phyloP scores from a whole-genome alignment of 37 sponge, comb jelly and placozoan genomes.

The Ephydatia muelleri region DNA sequence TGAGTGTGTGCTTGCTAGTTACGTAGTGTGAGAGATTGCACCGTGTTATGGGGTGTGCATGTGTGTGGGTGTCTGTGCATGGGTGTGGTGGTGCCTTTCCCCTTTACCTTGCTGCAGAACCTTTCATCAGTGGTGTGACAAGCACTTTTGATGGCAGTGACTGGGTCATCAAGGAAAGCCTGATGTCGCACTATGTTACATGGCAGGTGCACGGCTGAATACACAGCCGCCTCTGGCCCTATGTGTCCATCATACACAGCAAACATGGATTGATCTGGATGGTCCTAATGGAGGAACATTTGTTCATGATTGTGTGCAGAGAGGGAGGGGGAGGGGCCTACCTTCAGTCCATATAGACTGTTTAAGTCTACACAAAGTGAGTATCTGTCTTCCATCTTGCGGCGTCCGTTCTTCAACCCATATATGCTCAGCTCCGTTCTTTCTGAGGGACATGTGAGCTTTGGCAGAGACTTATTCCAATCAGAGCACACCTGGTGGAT shows the following conservation, averaged over 20 bases:
- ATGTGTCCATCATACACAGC: conserved; percentile 97
- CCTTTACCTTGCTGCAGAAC: conserved; percentile 73
- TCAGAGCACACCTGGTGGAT: conserved; percentile 58
- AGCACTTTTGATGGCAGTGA: conserved; percentile 74
- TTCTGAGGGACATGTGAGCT: conserved; percentile 22
- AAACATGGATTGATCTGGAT: conserved; percentile 63
- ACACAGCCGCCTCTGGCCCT: conserved; percentile 90
- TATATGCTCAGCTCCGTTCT: conserved; percentile 38
- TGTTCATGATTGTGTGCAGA: background rate
- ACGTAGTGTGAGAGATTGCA: background rate
- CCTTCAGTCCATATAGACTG: conserved; percentile 76
- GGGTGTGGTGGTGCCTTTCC: too few relatives aligned
- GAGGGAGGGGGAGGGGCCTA: conserved; percentile 14
- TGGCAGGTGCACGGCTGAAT: conserved; percentile 71
- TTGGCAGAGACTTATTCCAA: conserved; percentile 53
- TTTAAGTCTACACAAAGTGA: conserved; percentile 81
- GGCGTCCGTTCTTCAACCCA: conserved; percentile 81
- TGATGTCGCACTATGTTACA: conserved; percentile 71
- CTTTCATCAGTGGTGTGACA: conserved; percentile 74
- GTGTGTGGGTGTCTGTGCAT: too few relatives aligned
- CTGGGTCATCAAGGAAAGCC: conserved; percentile 60
- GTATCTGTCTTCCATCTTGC: conserved; percentile 98
- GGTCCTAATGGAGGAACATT: conserved; percentile 35
- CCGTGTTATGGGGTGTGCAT: too few relatives aligned
- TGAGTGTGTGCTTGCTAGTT: background rate